Base-by-base conservation (phyloP, 53 echinoderm and acorn worm species). In the Luidia sarsii region DNA sequence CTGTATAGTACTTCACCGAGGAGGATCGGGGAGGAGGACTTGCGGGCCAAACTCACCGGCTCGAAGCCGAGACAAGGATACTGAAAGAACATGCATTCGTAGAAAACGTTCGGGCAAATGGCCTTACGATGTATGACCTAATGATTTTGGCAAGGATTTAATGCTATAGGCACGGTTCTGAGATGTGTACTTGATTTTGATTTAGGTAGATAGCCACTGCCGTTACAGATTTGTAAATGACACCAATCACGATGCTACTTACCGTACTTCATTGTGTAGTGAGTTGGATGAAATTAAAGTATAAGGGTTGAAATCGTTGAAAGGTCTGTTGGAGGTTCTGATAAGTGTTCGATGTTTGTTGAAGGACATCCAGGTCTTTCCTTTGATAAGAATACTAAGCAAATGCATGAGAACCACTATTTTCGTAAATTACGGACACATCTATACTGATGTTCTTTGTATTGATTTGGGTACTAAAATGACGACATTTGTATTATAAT, bases 301-400 rank as follows among this genome's bases (percentile, higher is more conserved):
- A 8, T 10, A 62, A 18, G 22, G 34, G 54, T 38, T 53, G 23
- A 18, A 55, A 54, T 55, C 25, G 52, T 33, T n/a, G n/a, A 14
- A 1, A 55, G 55, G 1, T 13, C 55, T 9, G 13, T 38, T 18
- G 55, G 53, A 20, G 38, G 53, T 24, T 33, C 72, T 15, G 55
- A 49, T 14, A 37, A 18, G 3, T 37, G 53, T 33, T 25, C 34
- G 2, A 13, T 72, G 20, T 21, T 16, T 23, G 28, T 38, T 16
- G 72, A 72, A 55, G 72, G 72, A 21, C 72, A 55, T 33, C 72
- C 72, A 16, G 72, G 72, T 11, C 23, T n/a, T n/a, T n/a, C n/a
- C n/a, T n/a, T n/a, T n/a, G n/a, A n/a, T n/a, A n/a, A n/a, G n/a
- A n/a, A n/a, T n/a, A n/a, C n/a, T n/a, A n/a, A n/a, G n/a, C n/a